Percentiles rank a stretch among this genome's conserved stretches.
Evolutionary conservation across 2,888 invertebrate genomes (phyloP).

Genomic region (Patella ulyssiponensis): DNA sequence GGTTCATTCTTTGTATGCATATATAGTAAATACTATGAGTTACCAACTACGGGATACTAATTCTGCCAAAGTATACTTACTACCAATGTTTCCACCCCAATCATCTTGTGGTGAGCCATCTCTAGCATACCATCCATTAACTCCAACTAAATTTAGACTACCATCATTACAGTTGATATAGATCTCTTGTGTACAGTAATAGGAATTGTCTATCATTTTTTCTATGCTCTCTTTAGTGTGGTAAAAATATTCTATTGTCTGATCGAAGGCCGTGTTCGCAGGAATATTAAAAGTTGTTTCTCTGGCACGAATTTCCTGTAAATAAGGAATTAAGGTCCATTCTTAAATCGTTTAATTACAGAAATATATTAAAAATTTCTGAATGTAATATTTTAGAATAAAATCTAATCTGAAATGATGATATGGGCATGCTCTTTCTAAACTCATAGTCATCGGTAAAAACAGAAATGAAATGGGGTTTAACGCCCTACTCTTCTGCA

Average conservation of each 20-base stretch:
- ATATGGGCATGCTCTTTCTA: too few relatives aligned
- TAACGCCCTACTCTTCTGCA: too few relatives aligned
- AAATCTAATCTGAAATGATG: neutral
- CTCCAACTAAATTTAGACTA: constrained; percentile 16
- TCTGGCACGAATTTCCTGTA: constrained; percentile 3
- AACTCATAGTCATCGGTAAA: too few relatives aligned
- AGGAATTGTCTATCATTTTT: constrained; percentile 37
- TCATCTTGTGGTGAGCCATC: constrained; percentile 26
- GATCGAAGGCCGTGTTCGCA: neutral
- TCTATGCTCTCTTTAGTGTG: constrained; percentile 30
- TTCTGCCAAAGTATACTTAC: neutral
- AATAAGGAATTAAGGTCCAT: too few relatives aligned
- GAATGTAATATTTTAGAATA: neutral
- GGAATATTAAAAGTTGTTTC: constrained; percentile 17
- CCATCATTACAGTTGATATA: constrained; percentile 43
- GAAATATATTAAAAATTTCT: neutral
- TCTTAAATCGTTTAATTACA: too few relatives aligned
- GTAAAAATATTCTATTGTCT: constrained; percentile 34
- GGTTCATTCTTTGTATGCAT: too few relatives aligned
- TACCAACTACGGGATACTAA: too few relatives aligned
- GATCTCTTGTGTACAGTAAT: constrained; percentile 54
- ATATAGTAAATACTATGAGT: too few relatives aligned
- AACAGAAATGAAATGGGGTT: too few relatives aligned
- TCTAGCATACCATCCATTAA: constrained; percentile 34
- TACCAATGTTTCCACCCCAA: constrained; percentile 27